Evolutionary conservation across 1,140 invertebrate species (phyloP).

Genomic region (Vanessa atalanta): DNA sequence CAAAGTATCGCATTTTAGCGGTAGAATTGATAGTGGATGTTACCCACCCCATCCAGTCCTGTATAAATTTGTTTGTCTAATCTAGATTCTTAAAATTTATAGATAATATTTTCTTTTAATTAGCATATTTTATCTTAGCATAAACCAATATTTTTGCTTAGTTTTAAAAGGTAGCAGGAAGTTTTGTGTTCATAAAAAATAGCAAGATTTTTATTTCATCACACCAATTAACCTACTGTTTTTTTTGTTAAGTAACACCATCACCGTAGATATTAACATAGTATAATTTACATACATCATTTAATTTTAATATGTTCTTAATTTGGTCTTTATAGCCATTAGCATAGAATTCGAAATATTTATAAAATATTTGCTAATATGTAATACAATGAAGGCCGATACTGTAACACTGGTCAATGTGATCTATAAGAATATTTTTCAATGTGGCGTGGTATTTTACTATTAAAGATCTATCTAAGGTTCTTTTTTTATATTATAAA

Average conservation of each 20-base stretch:
- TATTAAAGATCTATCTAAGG: background rate
- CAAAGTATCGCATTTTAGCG: no score
- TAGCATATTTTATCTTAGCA: background rate
- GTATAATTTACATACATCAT: no score
- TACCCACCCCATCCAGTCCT: no score
- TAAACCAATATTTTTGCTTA: background rate
- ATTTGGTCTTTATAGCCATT: no score
- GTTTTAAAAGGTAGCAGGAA: background rate
- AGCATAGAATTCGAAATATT: no score
- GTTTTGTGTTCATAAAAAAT: background rate
- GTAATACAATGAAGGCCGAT: background rate
- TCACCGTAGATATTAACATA: background rate
- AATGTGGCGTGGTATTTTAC: no score
- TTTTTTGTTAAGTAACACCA: background rate
- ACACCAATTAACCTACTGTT: conserved; percentile 24
- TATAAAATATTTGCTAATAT: no score
- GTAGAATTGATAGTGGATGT: no score
- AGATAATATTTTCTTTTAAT: no score
- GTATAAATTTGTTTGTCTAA: no score
- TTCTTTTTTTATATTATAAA: background rate
- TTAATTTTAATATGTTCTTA: no score
- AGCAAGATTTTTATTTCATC: conserved; percentile 1
- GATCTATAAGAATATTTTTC: background rate
- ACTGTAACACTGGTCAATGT: background rate
- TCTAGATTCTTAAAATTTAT: no score